These are phyloP conservation scores for Mythimna pallens DNA, from an alignment of 2,888 invertebrate species.

Conservation along the genomic window DNA sequence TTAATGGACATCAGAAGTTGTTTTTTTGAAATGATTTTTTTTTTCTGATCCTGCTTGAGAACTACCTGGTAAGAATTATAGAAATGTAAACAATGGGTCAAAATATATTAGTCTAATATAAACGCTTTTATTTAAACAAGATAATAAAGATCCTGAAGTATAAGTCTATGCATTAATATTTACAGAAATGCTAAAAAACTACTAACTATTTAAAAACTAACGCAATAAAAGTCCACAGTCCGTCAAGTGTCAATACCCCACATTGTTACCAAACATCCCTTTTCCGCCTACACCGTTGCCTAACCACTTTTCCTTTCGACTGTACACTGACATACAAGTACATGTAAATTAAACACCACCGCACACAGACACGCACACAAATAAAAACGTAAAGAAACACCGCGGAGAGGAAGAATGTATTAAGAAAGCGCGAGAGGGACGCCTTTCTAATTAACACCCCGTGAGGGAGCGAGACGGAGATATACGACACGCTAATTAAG, in stretches of 20 bases:
- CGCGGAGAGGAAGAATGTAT: slow-evolving; percentile 91
- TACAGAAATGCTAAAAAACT: background rate
- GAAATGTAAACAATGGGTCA: no score
- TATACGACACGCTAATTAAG: slow-evolving; percentile 92
- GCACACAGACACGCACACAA: slow-evolving; percentile 90
- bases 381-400: slow-evolving; percentile 91
- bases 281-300: slow-evolving; percentile 24
- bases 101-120: no score
- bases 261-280: slow-evolving; percentile 41
- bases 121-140: no score
- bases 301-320: slow-evolving; percentile 71
- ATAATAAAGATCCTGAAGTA: background rate
- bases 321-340: slow-evolving; percentile 89
- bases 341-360: slow-evolving; percentile 90
- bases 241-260: slow-evolving; percentile 4
- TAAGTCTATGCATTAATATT: background rate
- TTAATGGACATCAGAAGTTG: no score
- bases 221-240: background rate
- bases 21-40: no score
- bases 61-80: no score
- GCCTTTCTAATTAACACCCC: slow-evolving; percentile 86
- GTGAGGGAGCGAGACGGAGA: slow-evolving; percentile 83
- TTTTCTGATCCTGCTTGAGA: no score
- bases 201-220: background rate
- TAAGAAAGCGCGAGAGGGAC: slow-evolving; percentile 91